Conservation (phyloP, 2,797 vertebrate genomes). For the Artibeus lituratus region DNA sequence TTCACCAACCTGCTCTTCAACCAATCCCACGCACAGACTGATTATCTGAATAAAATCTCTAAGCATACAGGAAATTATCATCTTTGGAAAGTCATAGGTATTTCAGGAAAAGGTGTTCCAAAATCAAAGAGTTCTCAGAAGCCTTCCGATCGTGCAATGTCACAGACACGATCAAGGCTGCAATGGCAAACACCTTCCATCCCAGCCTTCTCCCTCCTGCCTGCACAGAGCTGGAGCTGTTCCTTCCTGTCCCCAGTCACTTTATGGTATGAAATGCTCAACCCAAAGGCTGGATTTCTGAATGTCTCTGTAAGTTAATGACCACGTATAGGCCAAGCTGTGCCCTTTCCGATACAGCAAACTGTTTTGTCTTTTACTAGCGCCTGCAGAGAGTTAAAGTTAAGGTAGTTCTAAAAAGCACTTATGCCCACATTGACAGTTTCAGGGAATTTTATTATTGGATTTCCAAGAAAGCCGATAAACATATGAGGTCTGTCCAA, state of each 20-base stretch:
- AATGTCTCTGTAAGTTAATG: neutral
- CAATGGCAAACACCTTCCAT: neutral
- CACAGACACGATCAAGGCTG: neutral
- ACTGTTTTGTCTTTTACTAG: conserved; percentile 28
- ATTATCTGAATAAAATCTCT: neutral
- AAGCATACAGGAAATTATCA: neutral
- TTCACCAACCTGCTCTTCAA: neutral
- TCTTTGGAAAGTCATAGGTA: neutral
- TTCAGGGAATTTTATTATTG: conserved; percentile 63
- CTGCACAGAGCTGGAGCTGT: neutral
- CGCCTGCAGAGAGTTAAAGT: conserved; percentile 25
- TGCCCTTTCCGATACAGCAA: neutral
- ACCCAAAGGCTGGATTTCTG: neutral
- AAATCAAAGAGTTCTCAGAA: neutral
- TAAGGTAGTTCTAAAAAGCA: conserved; percentile 10
- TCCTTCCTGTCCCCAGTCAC: neutral
- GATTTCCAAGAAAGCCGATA: conserved; percentile 59
- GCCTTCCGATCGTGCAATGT: neutral
- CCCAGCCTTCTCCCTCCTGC: neutral
- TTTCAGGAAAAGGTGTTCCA: neutral
- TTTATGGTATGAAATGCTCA: neutral
- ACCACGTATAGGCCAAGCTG: neutral
- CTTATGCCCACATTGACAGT: conserved; percentile 12
- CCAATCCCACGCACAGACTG: neutral
- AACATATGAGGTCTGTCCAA: neutral